Base-by-base conservation (phyloP, 2,113 vertebrate species). In the Propithecus coquereli region DNA sequence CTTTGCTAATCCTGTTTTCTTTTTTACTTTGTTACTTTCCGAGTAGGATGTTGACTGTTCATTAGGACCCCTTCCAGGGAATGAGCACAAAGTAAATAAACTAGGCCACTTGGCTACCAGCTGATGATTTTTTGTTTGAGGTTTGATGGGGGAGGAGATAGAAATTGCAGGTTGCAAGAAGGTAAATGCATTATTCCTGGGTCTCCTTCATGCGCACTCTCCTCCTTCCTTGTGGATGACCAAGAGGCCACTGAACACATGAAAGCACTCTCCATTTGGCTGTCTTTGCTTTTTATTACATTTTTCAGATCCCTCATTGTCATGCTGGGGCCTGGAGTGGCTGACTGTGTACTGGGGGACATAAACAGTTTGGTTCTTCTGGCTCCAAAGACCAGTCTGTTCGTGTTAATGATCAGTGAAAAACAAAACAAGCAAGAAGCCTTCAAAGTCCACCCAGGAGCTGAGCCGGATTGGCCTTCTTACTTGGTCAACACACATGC, bases 61-160 rank as follows among this genome's bases (percentile, higher is more conserved):
- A n/a, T 87, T 80, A 68, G 83, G 84, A 94, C 16, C n/a, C n/a
- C 47, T 57, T 52, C 57, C 27, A 81, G 61, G 83, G 34, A 90
- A 91, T 8, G 37, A 92, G 65, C 87, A 76, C 93, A 85, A 87
- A 73, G n/a, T 82, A 47, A 91, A 45, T 50, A 59, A 87, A 61
- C n/a, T 43, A 54, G 95, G 68, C 32, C 77, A 23, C 30, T 54
- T 40, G 80, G 45, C 74, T 89, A 87, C 70, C 25, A n/a, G 54
- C 8, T 77, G 81, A 40, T 57, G 77, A 43, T n/a, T 76, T 92
- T 70, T 95, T 70, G 43, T 91, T 92, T 83, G 87, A 87, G 77
- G 32, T 65, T 73, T 65, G 63, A 61, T 86, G 50, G 68, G 37
- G 57, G 68, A 97, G 77, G n/a, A 83, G 63, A 63, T 45, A 40